Conservation (phyloP, 30 jellyfish, hydroid and myxozoan genomes). For the Chrysaora quinquecirrha region DNA sequence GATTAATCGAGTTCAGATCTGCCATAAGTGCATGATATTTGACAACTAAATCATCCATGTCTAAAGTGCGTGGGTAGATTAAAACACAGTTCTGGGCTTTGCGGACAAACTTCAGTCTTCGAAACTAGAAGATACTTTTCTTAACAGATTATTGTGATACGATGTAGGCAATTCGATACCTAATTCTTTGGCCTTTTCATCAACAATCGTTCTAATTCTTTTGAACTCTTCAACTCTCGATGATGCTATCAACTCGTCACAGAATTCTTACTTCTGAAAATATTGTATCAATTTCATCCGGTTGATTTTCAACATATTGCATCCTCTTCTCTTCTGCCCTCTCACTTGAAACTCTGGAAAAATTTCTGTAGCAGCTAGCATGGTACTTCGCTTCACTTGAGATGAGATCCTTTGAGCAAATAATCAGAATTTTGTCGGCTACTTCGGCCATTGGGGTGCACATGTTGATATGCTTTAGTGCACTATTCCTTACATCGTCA, state of each 20-base stretch:
- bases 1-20: slow-evolving; percentile 1
- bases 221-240: slow-evolving; percentile 17
- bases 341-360: not conserved
- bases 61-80: slow-evolving; percentile 20
- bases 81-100: not conserved
- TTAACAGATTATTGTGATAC: slow-evolving; percentile 13
- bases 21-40: not conserved
- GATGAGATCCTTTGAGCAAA: slow-evolving; percentile 34
- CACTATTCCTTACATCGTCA: slow-evolving; percentile 22
- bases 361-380: slow-evolving; percentile 17
- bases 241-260: slow-evolving; percentile 35
- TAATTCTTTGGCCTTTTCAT: slow-evolving; percentile 9
- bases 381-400: slow-evolving; percentile 48
- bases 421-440: slow-evolving; percentile 30
- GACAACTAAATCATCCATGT: slow-evolving; percentile 6
- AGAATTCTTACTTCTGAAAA: slow-evolving; percentile 3
- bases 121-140: slow-evolving; percentile 10
- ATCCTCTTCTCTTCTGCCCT: slow-evolving; percentile 8
- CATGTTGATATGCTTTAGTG: slow-evolving; percentile 14
- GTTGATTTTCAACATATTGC: slow-evolving; percentile 3
- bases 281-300: not conserved
- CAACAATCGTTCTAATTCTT: slow-evolving; percentile 16
- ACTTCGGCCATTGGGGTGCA: slow-evolving; percentile 37
- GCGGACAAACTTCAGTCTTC: slow-evolving; percentile 8
- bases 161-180: slow-evolving; percentile 11